Base-by-base conservation (phyloP, 2,797 vertebrate genomes). In the Ctenopoma kingsleyae region DNA sequence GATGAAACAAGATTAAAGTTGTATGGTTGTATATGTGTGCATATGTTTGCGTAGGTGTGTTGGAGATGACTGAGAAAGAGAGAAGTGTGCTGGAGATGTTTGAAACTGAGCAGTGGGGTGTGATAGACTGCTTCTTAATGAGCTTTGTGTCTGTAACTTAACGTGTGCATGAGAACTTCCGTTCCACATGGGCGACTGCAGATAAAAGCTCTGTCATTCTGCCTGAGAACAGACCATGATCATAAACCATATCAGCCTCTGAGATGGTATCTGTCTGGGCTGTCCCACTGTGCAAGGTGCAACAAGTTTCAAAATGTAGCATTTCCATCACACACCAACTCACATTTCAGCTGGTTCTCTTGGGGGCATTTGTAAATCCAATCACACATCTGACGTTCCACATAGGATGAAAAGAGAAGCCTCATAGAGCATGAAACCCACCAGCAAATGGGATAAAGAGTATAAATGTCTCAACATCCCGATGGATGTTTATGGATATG, bases 331-430 rank as follows among this genome's bases (percentile, higher is more conserved):
- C 62, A 72, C 64, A 76, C 80, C 54, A 76, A 61, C 58, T 64
- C 61, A 40, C 60, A 66, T 84, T 71, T 71, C 49, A 71, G 63
- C 62, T 8, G 5, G 40, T 75, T 63, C 63, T 86, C 85, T 80
- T 58, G 57, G 32, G 78, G 87, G 76, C 76, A 85, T 82, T 76
- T 11, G 12, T 46, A 85, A 90, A 91, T 87, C 88, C 82, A 85
- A 90, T 91, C 80, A 85, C 63, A 81, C 63, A 75, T 87, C 81
- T 81, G 83, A 85, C 41, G 81, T 84, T 91, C 79, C 83, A 81
- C 78, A 72, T 54, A 77, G 71, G 76, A 85, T 83, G 76, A 78
- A 81, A 81, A 82, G 76, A 80, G 75, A 68, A 80, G 81, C 76
- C 46, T 76, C 76, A 70, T 2, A 61, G 55, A 87, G 75, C 86